Evolutionary conservation across 2,888 invertebrate genomes (phyloP), one percentile per base, ranked within the genome.

Genomic region (Melinopterus prodromus): DNA sequence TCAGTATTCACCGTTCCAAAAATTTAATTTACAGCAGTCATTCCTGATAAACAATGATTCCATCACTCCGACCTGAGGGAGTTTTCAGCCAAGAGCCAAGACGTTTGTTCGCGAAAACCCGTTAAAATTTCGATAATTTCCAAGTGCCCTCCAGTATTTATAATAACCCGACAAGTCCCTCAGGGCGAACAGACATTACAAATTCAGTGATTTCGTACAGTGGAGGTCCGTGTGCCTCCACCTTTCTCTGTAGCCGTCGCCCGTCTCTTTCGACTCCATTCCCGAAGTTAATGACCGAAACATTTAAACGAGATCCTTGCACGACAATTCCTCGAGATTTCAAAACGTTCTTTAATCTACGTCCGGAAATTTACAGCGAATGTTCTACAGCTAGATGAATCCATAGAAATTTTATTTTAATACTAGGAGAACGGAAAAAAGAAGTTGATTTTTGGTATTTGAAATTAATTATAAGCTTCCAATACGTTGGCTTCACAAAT

Each of bases 241-340:
- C 26, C 26, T 2, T 26, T 26, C 26, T 26, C 26, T 26, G 26
- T 26, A 26, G 26, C 26, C 26, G 26, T 26, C 26, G 26, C 26
- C 2, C 26, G 26, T 26, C 26, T 26, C 26, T 26, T 38, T 37
- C 26, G 36, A 77, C 26, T 77, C 70, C 70, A 78, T 53, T 78
- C n/a, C n/a, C 78, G 16, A 14, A 71, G 74, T 78, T 74, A 78
- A 78, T 74, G 78, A 78, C 72, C 78, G 78, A 78, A 72, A 74
- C 74, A 78, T 78, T 78, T 78, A 78, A 78, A 78, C 36, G 78
- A 78, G 35, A 9, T 26, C 78, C 53, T 36, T n/a, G 26, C 53
- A 9, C 12, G 53, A 53, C 53, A 12, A 16, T 26, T 69, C 69
- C 69, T 72, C 69, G 16, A 26, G 69, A 78, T 16, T 72, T 16